Evolutionary conservation across 2,113 vertebrate species (phyloP).

Genomic region (Thinocorus orbignyianus): DNA sequence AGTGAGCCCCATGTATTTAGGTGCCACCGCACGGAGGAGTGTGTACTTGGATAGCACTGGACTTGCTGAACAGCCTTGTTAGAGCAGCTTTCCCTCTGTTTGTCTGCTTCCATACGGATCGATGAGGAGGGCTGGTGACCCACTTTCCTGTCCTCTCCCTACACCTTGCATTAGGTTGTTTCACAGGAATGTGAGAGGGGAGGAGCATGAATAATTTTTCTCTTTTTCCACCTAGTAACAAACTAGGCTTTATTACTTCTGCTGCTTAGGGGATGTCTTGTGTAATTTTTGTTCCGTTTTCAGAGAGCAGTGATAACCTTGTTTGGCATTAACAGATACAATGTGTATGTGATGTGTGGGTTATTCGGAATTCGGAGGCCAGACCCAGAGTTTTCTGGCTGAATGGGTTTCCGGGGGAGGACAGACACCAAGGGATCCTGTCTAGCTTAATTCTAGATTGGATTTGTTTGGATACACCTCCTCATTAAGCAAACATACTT

Average conservation of each 20-base stretch:
- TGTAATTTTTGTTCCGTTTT: background rate
- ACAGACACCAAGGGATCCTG: background rate
- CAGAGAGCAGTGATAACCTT: background rate
- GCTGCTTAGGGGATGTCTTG: background rate
- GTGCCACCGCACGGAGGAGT: background rate
- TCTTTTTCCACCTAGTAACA: background rate
- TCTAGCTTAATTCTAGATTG: background rate
- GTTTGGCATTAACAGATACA: background rate
- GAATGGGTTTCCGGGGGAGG: background rate
- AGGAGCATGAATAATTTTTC: background rate
- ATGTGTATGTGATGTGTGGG: accelerated
- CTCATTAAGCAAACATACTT: background rate
- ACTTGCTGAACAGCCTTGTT: background rate
- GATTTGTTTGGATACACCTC: background rate
- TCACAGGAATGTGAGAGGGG: background rate
- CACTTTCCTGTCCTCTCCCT: background rate
- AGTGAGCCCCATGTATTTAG: accelerated
- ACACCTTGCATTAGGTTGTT: background rate
- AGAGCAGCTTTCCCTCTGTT: background rate
- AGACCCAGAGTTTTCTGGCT: background rate
- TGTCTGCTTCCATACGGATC: accelerated
- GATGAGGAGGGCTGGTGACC: background rate
- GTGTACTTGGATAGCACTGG: accelerated
- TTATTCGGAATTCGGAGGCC: background rate
- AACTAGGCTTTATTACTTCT: background rate